Conservation (phyloP, 2,888 invertebrate genomes). For the Coelinius sp. region DNA sequence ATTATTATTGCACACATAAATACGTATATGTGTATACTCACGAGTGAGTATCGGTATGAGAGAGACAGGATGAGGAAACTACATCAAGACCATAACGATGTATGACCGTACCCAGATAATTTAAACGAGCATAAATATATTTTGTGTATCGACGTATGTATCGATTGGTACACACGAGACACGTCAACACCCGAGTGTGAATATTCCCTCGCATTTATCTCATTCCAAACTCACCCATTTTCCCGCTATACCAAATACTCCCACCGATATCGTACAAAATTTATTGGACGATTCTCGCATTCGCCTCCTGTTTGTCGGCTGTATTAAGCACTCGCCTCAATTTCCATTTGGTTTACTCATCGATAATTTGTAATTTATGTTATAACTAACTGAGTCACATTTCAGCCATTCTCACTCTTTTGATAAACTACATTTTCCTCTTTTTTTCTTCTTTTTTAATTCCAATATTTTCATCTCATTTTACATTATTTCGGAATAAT, state of each 20-base stretch:
- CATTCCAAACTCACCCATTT: conserved; percentile 28
- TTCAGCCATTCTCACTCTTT: neutral
- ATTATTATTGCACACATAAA: neutral
- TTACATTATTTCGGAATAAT: neutral
- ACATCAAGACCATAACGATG: conserved; percentile 13
- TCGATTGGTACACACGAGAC: conserved; percentile 1
- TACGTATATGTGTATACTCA: neutral
- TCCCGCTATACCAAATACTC: neutral
- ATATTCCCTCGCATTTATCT: neutral
- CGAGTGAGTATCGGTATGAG: neutral
- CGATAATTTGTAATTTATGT: conserved; percentile 57
- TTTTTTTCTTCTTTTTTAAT: no score
- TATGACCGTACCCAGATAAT: neutral
- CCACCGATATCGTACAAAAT: conserved; percentile 34
- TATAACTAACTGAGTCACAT: conserved; percentile 33
- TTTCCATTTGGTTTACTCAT: conserved; percentile 49
- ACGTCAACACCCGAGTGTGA: neutral
- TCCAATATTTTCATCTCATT: neutral
- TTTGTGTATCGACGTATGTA: conserved; percentile 8
- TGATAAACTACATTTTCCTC: no score
- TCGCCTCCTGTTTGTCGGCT: conserved; percentile 43
- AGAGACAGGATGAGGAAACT: neutral
- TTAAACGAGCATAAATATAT: conserved; percentile 17
- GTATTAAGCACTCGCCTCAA: conserved; percentile 42
- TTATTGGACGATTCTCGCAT: conserved; percentile 44